A percentile compares a stretch with the other conserved stretches of the same genome.
Evolutionary conservation across 2,113 vertebrate genomes (phyloP).

Genomic region (Nycticryphes semicollaris): DNA sequence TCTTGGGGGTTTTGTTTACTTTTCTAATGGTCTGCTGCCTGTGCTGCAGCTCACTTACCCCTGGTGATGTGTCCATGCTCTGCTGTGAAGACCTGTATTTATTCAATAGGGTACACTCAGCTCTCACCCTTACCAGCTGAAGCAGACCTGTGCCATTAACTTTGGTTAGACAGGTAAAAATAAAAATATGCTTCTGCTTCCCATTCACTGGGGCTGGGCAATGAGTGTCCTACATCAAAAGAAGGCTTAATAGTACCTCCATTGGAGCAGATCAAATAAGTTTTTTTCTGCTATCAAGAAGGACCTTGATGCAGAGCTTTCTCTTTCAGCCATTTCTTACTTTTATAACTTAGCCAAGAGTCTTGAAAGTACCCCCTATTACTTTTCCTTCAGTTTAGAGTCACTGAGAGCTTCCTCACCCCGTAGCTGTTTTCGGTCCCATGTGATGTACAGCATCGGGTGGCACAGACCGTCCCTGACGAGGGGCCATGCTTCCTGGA

Average conservation of each 20-base stretch:
- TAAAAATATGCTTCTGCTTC: background rate
- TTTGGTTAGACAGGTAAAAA: background rate
- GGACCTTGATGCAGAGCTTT: background rate
- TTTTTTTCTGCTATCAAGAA: background rate
- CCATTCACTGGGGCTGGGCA: background rate
- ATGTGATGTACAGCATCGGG: background rate
- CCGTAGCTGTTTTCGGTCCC: background rate
- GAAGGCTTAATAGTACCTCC: background rate
- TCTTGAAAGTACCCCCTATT: background rate
- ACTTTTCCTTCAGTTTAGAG: background rate
- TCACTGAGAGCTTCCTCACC: background rate
- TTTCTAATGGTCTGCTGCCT: fast-evolving
- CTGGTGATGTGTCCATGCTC: background rate
- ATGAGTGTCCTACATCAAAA: background rate
- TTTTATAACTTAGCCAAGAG: background rate
- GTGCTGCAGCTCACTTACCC: background rate
- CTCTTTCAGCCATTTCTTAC: background rate
- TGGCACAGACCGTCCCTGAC: background rate
- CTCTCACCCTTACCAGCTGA: background rate
- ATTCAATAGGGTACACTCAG: fast-evolving
- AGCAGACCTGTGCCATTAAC: background rate
- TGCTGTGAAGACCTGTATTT: background rate
- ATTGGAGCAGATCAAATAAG: background rate
- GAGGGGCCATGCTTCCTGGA: background rate
- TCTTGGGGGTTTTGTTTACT: background rate